These are phyloP conservation scores for Cosmopolites sordidus DNA, from an alignment of 2,888 invertebrate genomes.

Conservation along the genomic window DNA sequence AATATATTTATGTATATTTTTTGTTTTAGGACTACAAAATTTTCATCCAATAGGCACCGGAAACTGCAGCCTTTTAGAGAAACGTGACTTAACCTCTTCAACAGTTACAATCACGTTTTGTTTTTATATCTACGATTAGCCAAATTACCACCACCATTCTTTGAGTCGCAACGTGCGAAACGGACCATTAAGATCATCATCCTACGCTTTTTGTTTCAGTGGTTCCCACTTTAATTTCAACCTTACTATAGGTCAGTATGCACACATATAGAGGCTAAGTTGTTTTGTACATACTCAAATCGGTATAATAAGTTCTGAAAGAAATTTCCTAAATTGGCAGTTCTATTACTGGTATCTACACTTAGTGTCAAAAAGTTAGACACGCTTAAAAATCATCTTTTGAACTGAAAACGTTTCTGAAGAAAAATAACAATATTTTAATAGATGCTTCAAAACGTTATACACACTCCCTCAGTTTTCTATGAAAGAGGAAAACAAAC, in stretches of 20 bases:
- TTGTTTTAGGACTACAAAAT: constrained; percentile 81
- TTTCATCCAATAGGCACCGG: constrained; percentile 96
- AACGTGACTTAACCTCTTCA: constrained; percentile 76
- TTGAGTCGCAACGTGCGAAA: constrained; percentile 11
- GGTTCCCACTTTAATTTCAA: constrained; percentile 5
- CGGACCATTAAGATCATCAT: constrained; percentile 7
- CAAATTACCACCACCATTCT: constrained; percentile 18
- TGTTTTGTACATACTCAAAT: no score
- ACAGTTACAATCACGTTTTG: constrained; percentile 19
- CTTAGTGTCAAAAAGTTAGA: no score
- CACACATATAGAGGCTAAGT: not conserved
- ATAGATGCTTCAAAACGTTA: no score
- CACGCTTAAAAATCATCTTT: no score
- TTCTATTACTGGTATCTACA: no score
- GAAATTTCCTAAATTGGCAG: no score
- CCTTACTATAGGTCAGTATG: constrained; percentile 11
- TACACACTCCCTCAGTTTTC: no score
- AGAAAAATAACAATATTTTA: no score
- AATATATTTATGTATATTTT: no score
- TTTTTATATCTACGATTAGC: constrained; percentile 10
- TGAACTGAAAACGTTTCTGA: no score
- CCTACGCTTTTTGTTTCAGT: constrained; percentile 5
- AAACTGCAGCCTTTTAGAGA: constrained; percentile 95
- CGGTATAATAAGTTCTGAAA: no score
- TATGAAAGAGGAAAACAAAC: no score